Base-by-base conservation (phyloP, 2,797 vertebrate species). In the Alcedo quadribrachys region DNA sequence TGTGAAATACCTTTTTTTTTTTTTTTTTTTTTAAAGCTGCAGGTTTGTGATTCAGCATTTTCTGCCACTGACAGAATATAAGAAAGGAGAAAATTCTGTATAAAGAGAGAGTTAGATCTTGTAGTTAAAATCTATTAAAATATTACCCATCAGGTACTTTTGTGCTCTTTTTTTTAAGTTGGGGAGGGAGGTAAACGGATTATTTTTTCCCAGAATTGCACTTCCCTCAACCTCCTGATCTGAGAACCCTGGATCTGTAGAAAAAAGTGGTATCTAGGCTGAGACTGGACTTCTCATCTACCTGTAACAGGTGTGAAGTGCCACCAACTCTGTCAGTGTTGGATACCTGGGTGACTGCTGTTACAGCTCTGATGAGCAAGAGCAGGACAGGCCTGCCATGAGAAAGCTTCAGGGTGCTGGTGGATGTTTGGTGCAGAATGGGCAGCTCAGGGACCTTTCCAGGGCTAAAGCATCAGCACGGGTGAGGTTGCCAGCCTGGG, bases 41-140 rank as follows among this genome's bases (percentile, higher is more conserved):
- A 65, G 74, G 76, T 93, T 95, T 95, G 74, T 95, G 96, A 96
- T 92, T 95, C 94, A 95, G 89, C 93, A 91, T 87, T 95, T 94
- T 95, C 50, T 94, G 55, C 62, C 28, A 32, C 68, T 78, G 73
- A 60, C 27, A 85, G 35, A 77, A 63, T 42, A 40, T 45, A 65
- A 81, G 62, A 85, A 94, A 43, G 6, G 17, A 21, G 33, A 8
- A 84, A 66, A 75, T 20, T 65, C 42, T 62, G 27, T 75, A 28
- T 10, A 54, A 53, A 53, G 19, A 75, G 71, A 76, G 19, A 85
- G 21, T 35, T 80, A 66, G 5, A 3, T 18, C 54, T 74, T 89
- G 7, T 54, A 70, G 54, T 60, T 32, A 85, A 93, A 89, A 63
- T n/a, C 37, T 75, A 65, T 68, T 67, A 80, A 90, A 88, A 35